Evolutionary conservation across 2,113 vertebrate genomes (phyloP), one percentile per base, ranked within the genome.

Genomic region (Tricholaema leucomelas): DNA sequence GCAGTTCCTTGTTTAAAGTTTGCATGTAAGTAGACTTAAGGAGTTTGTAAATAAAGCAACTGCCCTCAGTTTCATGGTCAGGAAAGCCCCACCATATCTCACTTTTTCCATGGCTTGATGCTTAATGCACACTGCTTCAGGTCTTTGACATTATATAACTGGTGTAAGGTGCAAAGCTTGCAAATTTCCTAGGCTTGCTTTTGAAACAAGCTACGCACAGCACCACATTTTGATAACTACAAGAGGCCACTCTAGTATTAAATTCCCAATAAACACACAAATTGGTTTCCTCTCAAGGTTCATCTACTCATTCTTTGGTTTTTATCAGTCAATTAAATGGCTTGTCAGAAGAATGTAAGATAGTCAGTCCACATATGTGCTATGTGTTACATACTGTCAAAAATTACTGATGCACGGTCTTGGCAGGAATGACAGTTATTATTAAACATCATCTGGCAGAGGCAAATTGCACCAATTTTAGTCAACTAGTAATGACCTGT

Each of bases 401-500:
- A 93, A 94, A 48, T 85, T 91, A 87, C 88, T 80, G 71, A 69
- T 88, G 79, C 80, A 63, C 1, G 0, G 55, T 85, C 67, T 82
- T 87, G 72, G 70, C n/a, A 90, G 76, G 58, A 70, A 63, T 85
- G 87, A 82, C 88, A 90, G 28, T 65, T 91, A 88, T 92, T 95
- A 92, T 90, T 94, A 94, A 96, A 95, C 44, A 88, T 96, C 92
- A 93, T 75, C 66, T 95, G 87, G 66, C 76, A 92, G 73, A 94
- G 60, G 85, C 55, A 84, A 96, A 85, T 85, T 83, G 76, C 59
- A 91, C 81, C 54, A 46, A 42, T 94, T 96, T 95, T 82, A 86
- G 81, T 95, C 80, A 92, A 91, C 82, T 64, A 92, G 79, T 87
- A 93, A 59, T 63, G 64, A 93, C 71, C 88, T 95, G 76, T 77